These are phyloP conservation scores for Crepidodera aurea DNA, from an alignment of 2,888 invertebrate species.

Conservation along the genomic window DNA sequence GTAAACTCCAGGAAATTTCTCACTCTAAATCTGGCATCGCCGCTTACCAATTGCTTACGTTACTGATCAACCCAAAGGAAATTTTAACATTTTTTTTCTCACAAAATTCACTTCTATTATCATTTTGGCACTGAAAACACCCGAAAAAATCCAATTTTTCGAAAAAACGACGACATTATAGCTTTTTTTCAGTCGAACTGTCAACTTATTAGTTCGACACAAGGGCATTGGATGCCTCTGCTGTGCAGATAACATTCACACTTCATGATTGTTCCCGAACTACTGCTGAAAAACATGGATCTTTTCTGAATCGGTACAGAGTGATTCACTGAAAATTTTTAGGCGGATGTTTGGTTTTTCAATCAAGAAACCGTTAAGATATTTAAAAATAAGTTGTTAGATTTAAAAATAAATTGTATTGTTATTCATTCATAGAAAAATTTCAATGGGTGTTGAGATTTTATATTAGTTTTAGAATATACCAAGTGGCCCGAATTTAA, in stretches of 20 bases:
- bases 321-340: slow-evolving; percentile 10
- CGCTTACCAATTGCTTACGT: neutral
- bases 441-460: too few relatives aligned
- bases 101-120: neutral
- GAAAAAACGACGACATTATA: neutral
- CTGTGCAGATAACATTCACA: slow-evolving; percentile 32
- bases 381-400: neutral
- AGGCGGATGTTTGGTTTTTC: neutral
- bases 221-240: slow-evolving; percentile 25
- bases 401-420: neutral
- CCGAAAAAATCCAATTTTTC: slow-evolving; percentile 1
- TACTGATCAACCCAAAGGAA: slow-evolving; percentile 9
- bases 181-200: slow-evolving; percentile 11
- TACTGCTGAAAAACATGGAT: slow-evolving; percentile 34
- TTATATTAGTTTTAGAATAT: too few relatives aligned
- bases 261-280: slow-evolving; percentile 32
- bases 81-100: slow-evolving; percentile 13
- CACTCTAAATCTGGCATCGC: slow-evolving; percentile 25
- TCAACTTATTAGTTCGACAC: slow-evolving; percentile 22
- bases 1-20: slow-evolving; percentile 4
- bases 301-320: slow-evolving; percentile 11
- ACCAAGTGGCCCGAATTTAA: too few relatives aligned
- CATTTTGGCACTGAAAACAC: neutral
- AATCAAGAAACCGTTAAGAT: neutral
- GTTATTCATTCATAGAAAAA: neutral